Evolutionary conservation across 2,113 vertebrate genomes (phyloP).

Genomic region (Cygnus atratus): DNA sequence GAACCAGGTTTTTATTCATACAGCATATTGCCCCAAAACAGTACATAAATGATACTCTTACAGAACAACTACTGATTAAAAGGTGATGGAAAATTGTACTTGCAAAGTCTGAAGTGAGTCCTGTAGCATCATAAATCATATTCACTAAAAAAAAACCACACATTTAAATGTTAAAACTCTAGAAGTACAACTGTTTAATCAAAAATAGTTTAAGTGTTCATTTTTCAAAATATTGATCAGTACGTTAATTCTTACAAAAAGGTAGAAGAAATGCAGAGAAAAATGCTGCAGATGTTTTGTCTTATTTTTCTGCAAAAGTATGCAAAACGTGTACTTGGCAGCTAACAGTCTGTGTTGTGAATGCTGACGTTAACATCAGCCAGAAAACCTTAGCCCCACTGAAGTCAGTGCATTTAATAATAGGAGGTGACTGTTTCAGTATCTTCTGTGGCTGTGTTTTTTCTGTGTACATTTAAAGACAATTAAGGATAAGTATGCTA

Average conservation of each 20-base stretch:
- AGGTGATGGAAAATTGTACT: conserved; percentile 18
- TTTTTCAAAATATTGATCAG: conserved; percentile 24
- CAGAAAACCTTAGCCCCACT: neutral
- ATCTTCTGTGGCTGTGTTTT: neutral
- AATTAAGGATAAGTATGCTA: neutral
- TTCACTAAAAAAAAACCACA: neutral
- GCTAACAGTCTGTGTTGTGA: neutral
- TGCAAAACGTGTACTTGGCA: neutral
- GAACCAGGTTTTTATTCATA: neutral
- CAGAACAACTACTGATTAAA: conserved; percentile 28
- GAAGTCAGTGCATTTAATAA: neutral
- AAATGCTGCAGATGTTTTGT: neutral
- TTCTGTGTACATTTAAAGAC: neutral
- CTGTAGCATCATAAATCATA: neutral
- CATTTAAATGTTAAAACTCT: neutral
- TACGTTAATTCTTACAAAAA: neutral
- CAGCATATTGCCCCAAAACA: neutral
- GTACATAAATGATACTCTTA: conserved; percentile 10
- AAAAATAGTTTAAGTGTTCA: neutral
- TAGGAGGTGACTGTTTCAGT: neutral
- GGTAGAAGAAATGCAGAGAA: neutral
- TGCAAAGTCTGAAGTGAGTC: neutral
- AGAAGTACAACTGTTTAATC: neutral
- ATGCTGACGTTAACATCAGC: neutral
- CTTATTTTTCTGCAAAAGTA: neutral